Evolutionary conservation across 2,888 invertebrate genomes (phyloP).

Genomic region (Pyrrhia umbra): DNA sequence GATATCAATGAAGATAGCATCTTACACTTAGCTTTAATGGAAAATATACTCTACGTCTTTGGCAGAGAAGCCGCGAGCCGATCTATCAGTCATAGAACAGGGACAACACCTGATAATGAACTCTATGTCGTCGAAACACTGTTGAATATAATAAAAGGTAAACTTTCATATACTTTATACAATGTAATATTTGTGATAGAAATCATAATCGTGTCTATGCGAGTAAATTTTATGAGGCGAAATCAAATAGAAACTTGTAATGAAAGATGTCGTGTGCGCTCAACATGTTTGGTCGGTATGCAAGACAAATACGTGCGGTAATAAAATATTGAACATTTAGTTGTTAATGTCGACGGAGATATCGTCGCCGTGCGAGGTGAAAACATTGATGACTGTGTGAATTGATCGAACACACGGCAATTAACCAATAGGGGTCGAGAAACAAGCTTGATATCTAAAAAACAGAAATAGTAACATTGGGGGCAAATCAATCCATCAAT

Average conservation of each 20-base stretch:
- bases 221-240: constrained; percentile 86
- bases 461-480: background rate
- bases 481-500: background rate
- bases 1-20: constrained; percentile 77
- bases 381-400: constrained; percentile 71
- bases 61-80: constrained; percentile 66
- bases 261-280: constrained; percentile 86
- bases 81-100: constrained; percentile 58
- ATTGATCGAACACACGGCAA: constrained; percentile 60
- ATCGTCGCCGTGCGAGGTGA: constrained; percentile 75
- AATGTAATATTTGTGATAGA: constrained; percentile 88
- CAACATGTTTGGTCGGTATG: constrained; percentile 85
- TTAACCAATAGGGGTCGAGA: constrained; percentile 33
- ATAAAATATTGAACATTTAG: constrained; percentile 88
- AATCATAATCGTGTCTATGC: constrained; percentile 86
- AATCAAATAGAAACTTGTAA: constrained; percentile 90
- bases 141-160: constrained; percentile 59
- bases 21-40: constrained; percentile 63
- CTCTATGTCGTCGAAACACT: constrained; percentile 60
- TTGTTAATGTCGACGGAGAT: constrained; percentile 81
- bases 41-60: constrained; percentile 69
- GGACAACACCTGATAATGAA: constrained; percentile 65
- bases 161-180: constrained; percentile 73
- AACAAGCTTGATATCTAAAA: background rate
- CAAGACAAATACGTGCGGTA: constrained; percentile 83